Conservation (phyloP, 1,140 invertebrate genomes). For the Drosophila miranda region DNA sequence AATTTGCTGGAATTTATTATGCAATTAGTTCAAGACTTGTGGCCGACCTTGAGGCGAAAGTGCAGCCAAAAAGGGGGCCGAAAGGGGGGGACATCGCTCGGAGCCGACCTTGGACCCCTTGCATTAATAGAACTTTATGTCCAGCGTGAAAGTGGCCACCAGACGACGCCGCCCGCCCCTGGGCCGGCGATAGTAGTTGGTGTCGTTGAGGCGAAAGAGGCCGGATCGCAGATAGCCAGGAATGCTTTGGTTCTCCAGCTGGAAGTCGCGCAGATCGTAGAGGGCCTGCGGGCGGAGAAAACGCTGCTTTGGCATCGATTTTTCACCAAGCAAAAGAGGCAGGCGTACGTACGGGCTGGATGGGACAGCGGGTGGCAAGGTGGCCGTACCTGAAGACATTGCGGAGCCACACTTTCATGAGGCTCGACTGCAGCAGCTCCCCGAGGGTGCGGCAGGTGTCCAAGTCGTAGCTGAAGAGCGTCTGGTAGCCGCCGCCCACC, state of each 20-base stretch:
- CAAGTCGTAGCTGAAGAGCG: conserved; percentile 56
- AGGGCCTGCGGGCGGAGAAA: conserved; percentile 25
- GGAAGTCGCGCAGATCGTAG: conserved; percentile 50
- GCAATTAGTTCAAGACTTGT: conserved; percentile 70
- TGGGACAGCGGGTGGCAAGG: conserved; percentile 45
- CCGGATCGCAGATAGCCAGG: conserved; percentile 52
- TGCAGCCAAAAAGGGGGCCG: too few relatives aligned
- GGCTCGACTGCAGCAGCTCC: conserved; percentile 30
- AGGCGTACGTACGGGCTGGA: conserved; percentile 40
- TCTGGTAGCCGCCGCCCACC: conserved; percentile 14
- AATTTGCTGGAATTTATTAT: conserved; percentile 74
- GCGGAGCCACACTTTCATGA: conserved; percentile 52
- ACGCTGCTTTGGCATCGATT: background rate
- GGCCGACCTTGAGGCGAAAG: background rate
- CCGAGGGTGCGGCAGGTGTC: conserved; percentile 53
- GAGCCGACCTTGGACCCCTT: conserved; percentile 2
- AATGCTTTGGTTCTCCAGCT: conserved; percentile 55
- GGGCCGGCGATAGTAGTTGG: conserved; percentile 47
- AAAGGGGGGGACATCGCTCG: too few relatives aligned
- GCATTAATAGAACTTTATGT: conserved; percentile 60
- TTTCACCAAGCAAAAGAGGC: too few relatives aligned
- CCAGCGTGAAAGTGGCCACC: conserved; percentile 39
- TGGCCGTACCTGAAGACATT: conserved; percentile 64
- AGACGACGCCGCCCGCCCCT: conserved; percentile 36
- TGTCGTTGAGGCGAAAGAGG: conserved; percentile 35